These are phyloP conservation scores for Pseudorhiza aurosa DNA, from an alignment of 30 jellyfish, hydroid and myxozoan species.

Conservation along the genomic window DNA sequence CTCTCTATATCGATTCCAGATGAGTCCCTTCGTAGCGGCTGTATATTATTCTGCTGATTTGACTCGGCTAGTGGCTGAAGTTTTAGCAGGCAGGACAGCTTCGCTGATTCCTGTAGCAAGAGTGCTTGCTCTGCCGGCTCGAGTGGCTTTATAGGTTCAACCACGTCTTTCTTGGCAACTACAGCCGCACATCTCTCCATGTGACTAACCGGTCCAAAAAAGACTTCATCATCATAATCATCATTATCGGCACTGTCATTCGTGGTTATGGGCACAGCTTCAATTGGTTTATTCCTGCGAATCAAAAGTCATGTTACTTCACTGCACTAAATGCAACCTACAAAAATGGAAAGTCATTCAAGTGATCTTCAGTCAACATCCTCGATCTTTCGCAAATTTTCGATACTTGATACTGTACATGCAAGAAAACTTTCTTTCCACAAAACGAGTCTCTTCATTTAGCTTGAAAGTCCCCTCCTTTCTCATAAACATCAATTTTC, in stretches of 20 bases:
- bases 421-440: no score
- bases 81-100: slow-evolving; percentile 19
- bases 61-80: slow-evolving; percentile 20
- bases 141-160: slow-evolving; percentile 54
- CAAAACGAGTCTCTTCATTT: no score
- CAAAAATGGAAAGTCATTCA: no score
- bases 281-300: slow-evolving; percentile 4
- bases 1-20: slow-evolving; percentile 19
- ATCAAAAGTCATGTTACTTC: no score
- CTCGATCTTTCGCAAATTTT: no score
- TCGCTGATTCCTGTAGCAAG: slow-evolving; percentile 45
- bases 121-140: slow-evolving; percentile 50
- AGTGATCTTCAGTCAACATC: no score
- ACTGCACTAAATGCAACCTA: no score
- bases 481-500: no score
- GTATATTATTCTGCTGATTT: slow-evolving; percentile 31
- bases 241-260: neutral
- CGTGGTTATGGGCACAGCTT: neutral
- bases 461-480: no score
- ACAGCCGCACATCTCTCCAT: slow-evolving; percentile 84
- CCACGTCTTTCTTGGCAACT: slow-evolving; percentile 64
- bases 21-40: slow-evolving; percentile 61
- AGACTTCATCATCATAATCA: slow-evolving; percentile 92
- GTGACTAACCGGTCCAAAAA: slow-evolving; percentile 94
- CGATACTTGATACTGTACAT: no score